These are phyloP conservation scores for Macroramphosus scolopax DNA, from an alignment of 2,797 vertebrate genomes.

Conservation along the genomic window DNA sequence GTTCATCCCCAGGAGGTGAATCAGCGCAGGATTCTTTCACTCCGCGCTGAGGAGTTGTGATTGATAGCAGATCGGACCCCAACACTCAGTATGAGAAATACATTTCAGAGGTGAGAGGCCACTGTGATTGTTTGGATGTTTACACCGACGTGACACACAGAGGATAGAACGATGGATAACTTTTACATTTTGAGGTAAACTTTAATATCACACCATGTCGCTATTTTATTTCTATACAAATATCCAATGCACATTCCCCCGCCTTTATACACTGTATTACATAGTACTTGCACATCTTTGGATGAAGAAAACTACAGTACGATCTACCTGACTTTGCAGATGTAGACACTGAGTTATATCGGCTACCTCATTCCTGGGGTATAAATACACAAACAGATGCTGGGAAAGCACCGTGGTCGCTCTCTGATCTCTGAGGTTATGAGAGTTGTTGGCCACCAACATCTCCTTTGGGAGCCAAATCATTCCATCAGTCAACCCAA, in stretches of 20 bases:
- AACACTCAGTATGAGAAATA: conserved; percentile 59
- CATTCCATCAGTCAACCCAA: no score
- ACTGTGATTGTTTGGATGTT: background rate
- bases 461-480: conserved; percentile 55
- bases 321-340: background rate
- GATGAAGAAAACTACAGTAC: background rate
- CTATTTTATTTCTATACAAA: no score
- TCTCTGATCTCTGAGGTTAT: conserved; percentile 74
- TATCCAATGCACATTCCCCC: no score
- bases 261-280: no score
- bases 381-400: conserved; percentile 76
- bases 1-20: conserved; percentile 33
- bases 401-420: conserved; percentile 73
- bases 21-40: conserved; percentile 19
- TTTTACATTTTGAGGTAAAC: no score
- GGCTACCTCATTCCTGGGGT: conserved; percentile 49
- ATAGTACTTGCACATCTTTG: no score
- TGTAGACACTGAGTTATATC: conserved; percentile 36
- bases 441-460: conserved; percentile 55
- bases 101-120: conserved; percentile 77
- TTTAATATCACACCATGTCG: no score
- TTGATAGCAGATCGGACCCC: conserved; percentile 18
- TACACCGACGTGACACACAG: background rate
- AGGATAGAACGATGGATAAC: no score
- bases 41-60: conserved; percentile 35